Conservation (phyloP, 2,113 vertebrate species). For the Platichthys flesus region DNA sequence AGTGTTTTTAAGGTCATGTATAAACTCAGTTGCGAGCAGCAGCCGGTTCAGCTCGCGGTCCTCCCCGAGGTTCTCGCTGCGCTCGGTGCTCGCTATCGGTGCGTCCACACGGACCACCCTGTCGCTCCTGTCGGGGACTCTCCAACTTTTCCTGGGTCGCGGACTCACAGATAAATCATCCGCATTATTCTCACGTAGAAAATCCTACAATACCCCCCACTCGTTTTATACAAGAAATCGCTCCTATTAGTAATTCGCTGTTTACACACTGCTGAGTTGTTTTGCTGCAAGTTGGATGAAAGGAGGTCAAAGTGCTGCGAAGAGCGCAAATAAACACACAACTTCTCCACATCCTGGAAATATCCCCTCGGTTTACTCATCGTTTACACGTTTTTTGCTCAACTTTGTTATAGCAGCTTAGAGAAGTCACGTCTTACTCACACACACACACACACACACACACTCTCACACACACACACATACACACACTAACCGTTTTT, state of each 20-base stretch:
- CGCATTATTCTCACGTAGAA: neutral
- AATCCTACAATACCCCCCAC: neutral
- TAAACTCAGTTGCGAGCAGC: neutral
- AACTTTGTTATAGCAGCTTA: neutral
- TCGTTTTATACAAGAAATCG: neutral
- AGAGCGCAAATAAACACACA: slow-evolving; percentile 20
- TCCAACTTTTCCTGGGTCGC: slow-evolving; percentile 36
- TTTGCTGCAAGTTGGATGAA: slow-evolving; percentile 3
- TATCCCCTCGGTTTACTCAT: neutral
- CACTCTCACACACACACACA: neutral
- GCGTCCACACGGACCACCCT: slow-evolving; percentile 39
- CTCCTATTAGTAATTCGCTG: neutral
- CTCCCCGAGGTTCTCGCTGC: slow-evolving; percentile 4
- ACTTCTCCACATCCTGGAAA: neutral
- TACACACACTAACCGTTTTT: neutral
- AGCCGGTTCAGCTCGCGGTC: neutral
- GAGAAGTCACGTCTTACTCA: slow-evolving; percentile 4
- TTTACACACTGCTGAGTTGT: neutral
- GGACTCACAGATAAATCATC: neutral
- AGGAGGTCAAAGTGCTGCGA: neutral
- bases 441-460: neutral
- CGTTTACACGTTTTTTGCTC: neutral
- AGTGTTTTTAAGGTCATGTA: neutral
- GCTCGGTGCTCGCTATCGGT: slow-evolving; percentile 18
- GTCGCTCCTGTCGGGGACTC: slow-evolving; percentile 36